Conservation (phyloP, 2,888 invertebrate genomes). For the Dasypogon diadema region DNA sequence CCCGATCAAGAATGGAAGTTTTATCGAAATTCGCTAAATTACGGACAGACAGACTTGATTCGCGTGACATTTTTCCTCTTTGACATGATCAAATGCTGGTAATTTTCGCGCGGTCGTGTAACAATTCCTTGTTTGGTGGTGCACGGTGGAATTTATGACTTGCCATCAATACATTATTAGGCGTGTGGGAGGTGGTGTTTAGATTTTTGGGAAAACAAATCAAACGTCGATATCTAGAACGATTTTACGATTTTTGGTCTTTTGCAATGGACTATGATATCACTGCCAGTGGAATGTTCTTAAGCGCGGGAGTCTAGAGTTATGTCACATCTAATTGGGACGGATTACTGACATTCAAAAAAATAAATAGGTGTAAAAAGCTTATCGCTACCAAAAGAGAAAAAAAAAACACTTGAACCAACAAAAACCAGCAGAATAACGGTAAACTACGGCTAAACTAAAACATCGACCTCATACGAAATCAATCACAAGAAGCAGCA, state of each 20-base stretch:
- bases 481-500: background rate
- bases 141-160: background rate
- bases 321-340: background rate
- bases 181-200: background rate
- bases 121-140: background rate
- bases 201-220: background rate
- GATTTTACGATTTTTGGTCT: background rate
- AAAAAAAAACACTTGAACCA: too few relatives aligned
- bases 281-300: background rate
- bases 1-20: background rate
- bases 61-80: background rate
- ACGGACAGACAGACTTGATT: background rate
- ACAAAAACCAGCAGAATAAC: background rate
- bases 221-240: constrained; percentile 1
- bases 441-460: background rate
- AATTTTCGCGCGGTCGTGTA: background rate
- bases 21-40: constrained; percentile 15
- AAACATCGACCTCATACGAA: constrained; percentile 44
- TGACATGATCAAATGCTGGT: background rate
- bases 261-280: background rate
- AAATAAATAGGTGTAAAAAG: too few relatives aligned
- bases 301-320: background rate
- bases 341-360: too few relatives aligned
- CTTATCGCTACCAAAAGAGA: too few relatives aligned
- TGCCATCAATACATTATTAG: background rate